phyloP scores from a whole-genome alignment of 2,113 vertebrate species.

The Falco punctatus region DNA sequence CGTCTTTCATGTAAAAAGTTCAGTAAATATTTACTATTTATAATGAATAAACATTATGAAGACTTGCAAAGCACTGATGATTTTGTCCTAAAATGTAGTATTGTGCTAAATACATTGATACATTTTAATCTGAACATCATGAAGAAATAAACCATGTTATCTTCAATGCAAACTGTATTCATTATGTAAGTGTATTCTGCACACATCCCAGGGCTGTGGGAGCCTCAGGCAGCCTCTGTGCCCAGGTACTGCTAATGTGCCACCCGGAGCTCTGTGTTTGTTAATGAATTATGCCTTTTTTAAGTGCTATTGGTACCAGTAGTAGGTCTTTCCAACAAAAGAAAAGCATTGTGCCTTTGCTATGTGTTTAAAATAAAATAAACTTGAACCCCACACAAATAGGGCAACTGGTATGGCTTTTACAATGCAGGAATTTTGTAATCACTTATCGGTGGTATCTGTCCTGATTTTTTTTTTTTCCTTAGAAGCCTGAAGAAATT shows the following conservation, averaged over 20 bases:
- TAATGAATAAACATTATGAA: constrained; percentile 91
- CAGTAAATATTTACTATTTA: constrained; percentile 98
- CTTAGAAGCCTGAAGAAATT: not conserved
- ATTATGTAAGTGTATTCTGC: not conserved
- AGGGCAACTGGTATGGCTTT: not conserved
- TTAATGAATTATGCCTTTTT: not conserved
- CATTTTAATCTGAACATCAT: constrained; percentile 60
- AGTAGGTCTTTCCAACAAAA: not conserved
- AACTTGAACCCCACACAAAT: not conserved
- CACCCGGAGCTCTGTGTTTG: fast-evolving
- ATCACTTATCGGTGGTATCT: fast-evolving
- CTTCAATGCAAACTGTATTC: not conserved
- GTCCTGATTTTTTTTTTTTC: not conserved
- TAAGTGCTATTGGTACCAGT: not conserved
- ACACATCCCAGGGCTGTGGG: fast-evolving
- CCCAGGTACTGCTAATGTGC: not conserved
- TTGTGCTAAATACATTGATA: constrained; percentile 54
- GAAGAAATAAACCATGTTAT: constrained; percentile 67
- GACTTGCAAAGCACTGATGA: constrained; percentile 71
- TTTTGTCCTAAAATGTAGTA: constrained; percentile 66
- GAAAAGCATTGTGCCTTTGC: not conserved
- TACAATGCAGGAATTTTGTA: not conserved
- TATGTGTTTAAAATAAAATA: not conserved
- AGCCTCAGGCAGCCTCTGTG: not conserved
- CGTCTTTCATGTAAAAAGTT: constrained; percentile 89